Base-by-base conservation (phyloP, 2,797 vertebrate genomes). In the Sitta carolinensis region DNA sequence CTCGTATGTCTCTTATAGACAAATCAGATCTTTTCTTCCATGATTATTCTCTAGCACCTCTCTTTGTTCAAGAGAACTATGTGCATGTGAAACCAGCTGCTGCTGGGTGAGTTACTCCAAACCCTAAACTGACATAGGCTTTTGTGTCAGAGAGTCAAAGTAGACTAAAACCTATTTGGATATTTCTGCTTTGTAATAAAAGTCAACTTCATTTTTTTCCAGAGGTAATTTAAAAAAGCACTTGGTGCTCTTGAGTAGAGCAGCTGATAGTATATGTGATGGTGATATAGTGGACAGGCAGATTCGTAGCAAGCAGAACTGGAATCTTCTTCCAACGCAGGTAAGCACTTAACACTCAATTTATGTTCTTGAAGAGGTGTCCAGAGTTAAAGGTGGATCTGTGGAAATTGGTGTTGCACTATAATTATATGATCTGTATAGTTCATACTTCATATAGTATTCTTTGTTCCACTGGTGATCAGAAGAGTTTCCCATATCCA, bases 11-110 rank as follows among this genome's bases (percentile, higher is more conserved):
- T 52, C 98, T 99, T 70, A 97, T 99, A n/a, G 99, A 99, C 97
- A 99, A 99, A 95, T 98, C 98, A 0, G 99, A 99, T 95, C 98
- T 99, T 55, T 99, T 99, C 97, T 99, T 99, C 96, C 98, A 99
- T 23, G 99, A 99, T 96, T 99, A 99, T 96, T 99, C 99, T 1
- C 95, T 99, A 38, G 99, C 98, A 8, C 99, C 99, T 16, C 99
- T 99, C 40, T 99, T 99, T 89, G 98, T 99, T 52, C 99, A 99
- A 81, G 99, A 99, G 96, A 99, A 99, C 98, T 99, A 99, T 38
- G 47, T 98, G 22, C 98, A 99, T 1, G 99, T 99, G 38, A 99
- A 98, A 67, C 99, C 99, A 1, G 96, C 97, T 2, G 99, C 99
- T 27, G 99, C 99, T 5, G 97, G 98, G 99, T 99, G 96, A 98